Evolutionary conservation across 2,113 vertebrate species (phyloP).

Genomic region (Bufo gargarizans): DNA sequence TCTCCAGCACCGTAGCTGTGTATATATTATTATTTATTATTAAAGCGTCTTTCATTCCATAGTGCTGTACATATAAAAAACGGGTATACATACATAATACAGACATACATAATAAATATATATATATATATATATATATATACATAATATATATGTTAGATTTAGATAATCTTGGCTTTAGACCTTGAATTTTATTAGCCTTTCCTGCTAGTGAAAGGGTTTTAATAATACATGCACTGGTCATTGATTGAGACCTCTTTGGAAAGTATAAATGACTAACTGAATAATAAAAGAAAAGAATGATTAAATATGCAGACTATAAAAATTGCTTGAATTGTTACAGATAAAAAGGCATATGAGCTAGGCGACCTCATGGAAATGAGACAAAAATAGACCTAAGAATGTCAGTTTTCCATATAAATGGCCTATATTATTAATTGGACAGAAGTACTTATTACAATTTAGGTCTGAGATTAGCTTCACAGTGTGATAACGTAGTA

Average conservation of each 20-base stretch:
- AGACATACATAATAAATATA: too few relatives aligned
- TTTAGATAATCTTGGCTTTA: neutral
- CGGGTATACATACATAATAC: neutral
- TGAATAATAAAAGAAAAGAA: conserved; percentile 63
- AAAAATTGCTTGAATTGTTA: conserved; percentile 60
- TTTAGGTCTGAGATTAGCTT: conserved; percentile 14
- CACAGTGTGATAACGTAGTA: neutral
- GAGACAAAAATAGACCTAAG: conserved; percentile 33
- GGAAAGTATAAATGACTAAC: conserved; percentile 65
- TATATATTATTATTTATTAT: too few relatives aligned
- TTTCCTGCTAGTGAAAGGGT: neutral
- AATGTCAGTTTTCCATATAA: conserved; percentile 20
- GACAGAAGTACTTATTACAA: conserved; percentile 21
- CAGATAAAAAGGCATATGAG: conserved; percentile 38
- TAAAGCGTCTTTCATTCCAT: too few relatives aligned
- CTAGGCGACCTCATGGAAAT: conserved; percentile 9
- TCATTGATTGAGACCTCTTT: conserved; percentile 54
- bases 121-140: too few relatives aligned
- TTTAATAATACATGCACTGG: conserved; percentile 4
- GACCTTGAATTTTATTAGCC: neutral
- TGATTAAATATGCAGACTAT: conserved; percentile 62
- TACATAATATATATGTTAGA: neutral
- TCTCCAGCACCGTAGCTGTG: too few relatives aligned
- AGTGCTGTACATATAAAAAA: too few relatives aligned
- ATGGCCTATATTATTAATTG: conserved; percentile 21